These are phyloP conservation scores for Achlya flavicornis DNA, from an alignment of 2,888 invertebrate genomes.

Conservation along the genomic window DNA sequence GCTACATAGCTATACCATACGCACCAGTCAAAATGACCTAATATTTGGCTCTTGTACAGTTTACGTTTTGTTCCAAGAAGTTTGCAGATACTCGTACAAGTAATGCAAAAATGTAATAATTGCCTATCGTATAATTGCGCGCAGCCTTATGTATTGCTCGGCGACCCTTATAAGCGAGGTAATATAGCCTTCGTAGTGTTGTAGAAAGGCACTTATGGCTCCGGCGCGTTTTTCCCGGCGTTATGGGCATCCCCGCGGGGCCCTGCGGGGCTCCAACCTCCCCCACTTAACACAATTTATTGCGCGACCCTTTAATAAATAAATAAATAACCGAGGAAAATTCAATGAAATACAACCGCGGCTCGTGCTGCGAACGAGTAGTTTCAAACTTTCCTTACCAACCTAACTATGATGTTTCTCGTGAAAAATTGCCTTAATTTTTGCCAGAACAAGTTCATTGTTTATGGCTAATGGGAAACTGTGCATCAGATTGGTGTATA, in stretches of 20 bases:
- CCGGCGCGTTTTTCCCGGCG: constrained; percentile 75
- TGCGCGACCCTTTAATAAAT: constrained; percentile 81
- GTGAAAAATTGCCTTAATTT: constrained; percentile 65
- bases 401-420: constrained; percentile 23
- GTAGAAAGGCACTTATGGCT: constrained; percentile 80
- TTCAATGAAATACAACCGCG: constrained; percentile 78
- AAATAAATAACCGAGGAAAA: constrained; percentile 82
- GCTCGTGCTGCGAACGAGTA: constrained; percentile 53
- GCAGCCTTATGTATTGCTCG: constrained; percentile 24
- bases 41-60: too few relatives aligned
- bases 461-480: constrained; percentile 18
- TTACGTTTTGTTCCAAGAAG: too few relatives aligned
- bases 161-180: constrained; percentile 49
- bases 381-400: constrained; percentile 44
- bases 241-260: constrained; percentile 77
- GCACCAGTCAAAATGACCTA: too few relatives aligned
- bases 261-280: constrained; percentile 74
- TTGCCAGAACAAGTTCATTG: constrained; percentile 35
- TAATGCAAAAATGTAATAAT: neutral
- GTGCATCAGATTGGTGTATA: neutral
- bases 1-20: too few relatives aligned
- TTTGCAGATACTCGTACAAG: neutral
- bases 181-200: constrained; percentile 65
- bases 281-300: constrained; percentile 84
- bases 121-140: neutral